Conservation (phyloP, 2,888 invertebrate species). For the Tenthredo notha region DNA sequence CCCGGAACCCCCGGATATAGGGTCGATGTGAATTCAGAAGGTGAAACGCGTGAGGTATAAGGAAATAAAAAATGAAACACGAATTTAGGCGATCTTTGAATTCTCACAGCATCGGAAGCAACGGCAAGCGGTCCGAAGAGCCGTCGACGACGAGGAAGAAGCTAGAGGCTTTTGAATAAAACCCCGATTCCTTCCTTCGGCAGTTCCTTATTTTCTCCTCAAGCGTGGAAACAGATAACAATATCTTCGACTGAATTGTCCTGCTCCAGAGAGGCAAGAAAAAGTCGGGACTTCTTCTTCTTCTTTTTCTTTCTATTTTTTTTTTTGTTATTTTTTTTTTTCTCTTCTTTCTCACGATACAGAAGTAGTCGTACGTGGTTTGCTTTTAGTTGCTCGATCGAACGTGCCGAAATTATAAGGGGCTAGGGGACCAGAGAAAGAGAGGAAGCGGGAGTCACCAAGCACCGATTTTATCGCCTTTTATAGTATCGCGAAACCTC, state of each 20-base stretch:
- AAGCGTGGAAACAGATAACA: constrained; percentile 44
- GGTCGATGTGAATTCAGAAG: constrained; percentile 27
- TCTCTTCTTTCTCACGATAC: neutral
- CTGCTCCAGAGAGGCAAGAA: neutral
- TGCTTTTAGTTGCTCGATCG: constrained; percentile 40
- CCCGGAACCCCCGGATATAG: neutral
- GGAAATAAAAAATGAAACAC: constrained; percentile 34
- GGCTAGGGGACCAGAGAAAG: constrained; percentile 49
- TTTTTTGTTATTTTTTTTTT: neutral
- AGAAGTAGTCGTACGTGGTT: constrained; percentile 25
- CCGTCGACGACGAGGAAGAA: neutral
- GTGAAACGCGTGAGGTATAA: constrained; percentile 10
- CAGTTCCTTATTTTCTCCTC: constrained; percentile 31
- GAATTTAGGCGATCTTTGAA: constrained; percentile 37
- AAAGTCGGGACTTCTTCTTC: neutral
- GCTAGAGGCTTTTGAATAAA: constrained; percentile 29
- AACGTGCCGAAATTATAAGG: constrained; percentile 47
- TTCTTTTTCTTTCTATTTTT: neutral
- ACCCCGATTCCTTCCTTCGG: neutral
- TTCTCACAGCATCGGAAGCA: neutral
- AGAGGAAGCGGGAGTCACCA: constrained; percentile 4
- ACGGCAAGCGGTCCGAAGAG: constrained; percentile 6
- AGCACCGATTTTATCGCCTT: constrained; percentile 38
- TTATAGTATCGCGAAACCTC: constrained; percentile 55
- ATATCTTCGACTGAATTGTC: constrained; percentile 41